These are phyloP conservation scores for Dendrolimus punctatus DNA, from an alignment of 1,140 invertebrate genomes.

Conservation along the genomic window DNA sequence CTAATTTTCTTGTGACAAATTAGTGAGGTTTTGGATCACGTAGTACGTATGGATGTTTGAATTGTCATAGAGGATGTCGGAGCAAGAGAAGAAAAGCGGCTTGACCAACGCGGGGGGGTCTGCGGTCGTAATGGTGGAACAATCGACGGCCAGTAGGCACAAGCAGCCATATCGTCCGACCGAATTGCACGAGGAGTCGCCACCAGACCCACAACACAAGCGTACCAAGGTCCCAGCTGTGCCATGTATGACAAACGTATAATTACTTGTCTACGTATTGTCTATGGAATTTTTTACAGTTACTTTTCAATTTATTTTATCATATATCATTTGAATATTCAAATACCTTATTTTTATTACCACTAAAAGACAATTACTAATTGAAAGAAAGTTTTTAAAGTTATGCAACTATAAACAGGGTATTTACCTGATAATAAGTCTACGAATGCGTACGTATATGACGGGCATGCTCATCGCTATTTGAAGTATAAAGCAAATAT, in stretches of 20 bases:
- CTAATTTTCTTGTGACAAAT: too few species aligned
- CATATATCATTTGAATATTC: slow-evolving; percentile 2
- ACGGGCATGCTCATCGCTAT: too few species aligned
- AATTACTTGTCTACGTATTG: slow-evolving; percentile 3
- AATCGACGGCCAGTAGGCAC: slow-evolving; percentile 24
- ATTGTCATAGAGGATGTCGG: slow-evolving; percentile 42
- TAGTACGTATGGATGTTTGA: slow-evolving; percentile 48
- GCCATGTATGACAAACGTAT: slow-evolving; percentile 30
- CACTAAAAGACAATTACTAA: too few species aligned
- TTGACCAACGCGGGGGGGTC: slow-evolving; percentile 14
- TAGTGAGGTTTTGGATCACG: slow-evolving; percentile 18
- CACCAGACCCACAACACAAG: slow-evolving; percentile 34
- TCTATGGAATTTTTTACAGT: neutral
- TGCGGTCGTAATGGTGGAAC: slow-evolving; percentile 34
- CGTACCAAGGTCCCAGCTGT: slow-evolving; percentile 35
- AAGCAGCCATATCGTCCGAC: slow-evolving; percentile 30
- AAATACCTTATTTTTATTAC: neutral
- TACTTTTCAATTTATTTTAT: slow-evolving; percentile 4
- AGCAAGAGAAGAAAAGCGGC: slow-evolving; percentile 41
- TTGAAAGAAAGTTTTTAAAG: too few species aligned
- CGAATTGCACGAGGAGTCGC: slow-evolving; percentile 26
- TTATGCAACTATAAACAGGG: too few species aligned
- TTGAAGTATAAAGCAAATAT: too few species aligned
- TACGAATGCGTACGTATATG: too few species aligned
- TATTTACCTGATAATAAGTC: too few species aligned